These are phyloP conservation scores for Ostrea edulis DNA, from an alignment of 1,140 invertebrate genomes.

Conservation along the genomic window DNA sequence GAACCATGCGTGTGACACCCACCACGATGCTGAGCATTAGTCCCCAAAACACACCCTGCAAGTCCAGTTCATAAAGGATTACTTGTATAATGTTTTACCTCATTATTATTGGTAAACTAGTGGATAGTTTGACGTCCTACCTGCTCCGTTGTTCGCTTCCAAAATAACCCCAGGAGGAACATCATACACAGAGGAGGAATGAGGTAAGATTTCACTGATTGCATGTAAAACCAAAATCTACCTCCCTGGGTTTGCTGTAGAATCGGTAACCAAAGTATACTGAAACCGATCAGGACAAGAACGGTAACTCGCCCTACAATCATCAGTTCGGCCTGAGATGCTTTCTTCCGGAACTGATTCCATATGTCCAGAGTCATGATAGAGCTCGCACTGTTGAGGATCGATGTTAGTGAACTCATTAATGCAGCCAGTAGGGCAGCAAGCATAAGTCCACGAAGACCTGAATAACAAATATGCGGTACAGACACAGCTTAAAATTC, in stretches of 20 bases:
- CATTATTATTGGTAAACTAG: neutral
- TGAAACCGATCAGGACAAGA: slow-evolving; percentile 79
- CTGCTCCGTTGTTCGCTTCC: slow-evolving; percentile 80
- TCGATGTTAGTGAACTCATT: slow-evolving; percentile 82
- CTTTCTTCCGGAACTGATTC: slow-evolving; percentile 77
- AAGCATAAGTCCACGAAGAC: slow-evolving; percentile 80
- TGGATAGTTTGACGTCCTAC: slow-evolving; percentile 60
- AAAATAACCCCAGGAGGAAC: slow-evolving; percentile 81
- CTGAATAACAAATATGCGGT: slow-evolving; percentile 45
- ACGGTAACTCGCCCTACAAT: slow-evolving; percentile 79
- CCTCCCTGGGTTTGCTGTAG: slow-evolving; percentile 80
- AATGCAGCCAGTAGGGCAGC: slow-evolving; percentile 82
- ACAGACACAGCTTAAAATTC: neutral
- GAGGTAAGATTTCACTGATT: slow-evolving; percentile 80
- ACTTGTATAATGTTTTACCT: neutral
- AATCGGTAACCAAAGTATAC: slow-evolving; percentile 82
- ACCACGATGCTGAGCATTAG: slow-evolving; percentile 80
- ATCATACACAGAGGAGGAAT: slow-evolving; percentile 81
- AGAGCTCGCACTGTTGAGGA: slow-evolving; percentile 82
- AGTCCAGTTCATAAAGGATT: neutral
- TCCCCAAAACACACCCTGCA: slow-evolving; percentile 82
- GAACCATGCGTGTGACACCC: slow-evolving; percentile 75
- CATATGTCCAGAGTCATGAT: slow-evolving; percentile 83
- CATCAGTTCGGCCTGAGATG: slow-evolving; percentile 80
- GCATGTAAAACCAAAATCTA: slow-evolving; percentile 81